Base-by-base conservation (phyloP, 2,113 vertebrate species). In the Notothenia rossii region DNA sequence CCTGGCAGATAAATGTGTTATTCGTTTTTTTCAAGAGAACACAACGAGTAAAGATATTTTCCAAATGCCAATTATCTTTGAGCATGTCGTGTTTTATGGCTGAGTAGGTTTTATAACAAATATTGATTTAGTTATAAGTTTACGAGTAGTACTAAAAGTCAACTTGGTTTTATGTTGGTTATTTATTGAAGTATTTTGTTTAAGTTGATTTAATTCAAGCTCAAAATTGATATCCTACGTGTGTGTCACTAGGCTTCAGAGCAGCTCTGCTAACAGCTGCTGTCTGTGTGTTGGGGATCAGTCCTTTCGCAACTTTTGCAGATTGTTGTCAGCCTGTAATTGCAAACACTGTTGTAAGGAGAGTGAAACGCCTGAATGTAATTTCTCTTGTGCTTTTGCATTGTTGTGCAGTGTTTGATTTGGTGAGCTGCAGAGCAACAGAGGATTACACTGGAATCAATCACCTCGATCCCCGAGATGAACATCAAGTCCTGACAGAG, bases 1-100 rank as follows among this genome's bases (percentile, higher is more conserved):
- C 7, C 51, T 87, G 87, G 82, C 75, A 85, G 77, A 63, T 80
- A 29, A 66, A 66, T 78, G 83, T 87, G 67, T 73, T 82, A 67
- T 85, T 72, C 63, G 77, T 79, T 63, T 22, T 22, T 49, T 76
- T 68, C 67, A 75, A 55, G 43, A 82, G 50, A 78, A 65, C 60
- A 76, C n/a, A 74, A 55, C 5, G 73, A 65, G 75, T 68, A 56
- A 61, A 81, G 20, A 81, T 73, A 54, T 59, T 20, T 46, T 76
- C 60, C 50, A 62, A 67, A 59, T 60, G 18, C 53, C 43, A 40
- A 25, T 73, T 77, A 60, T 73, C 13, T 64, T 62, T 54, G 46
- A 51, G 58, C 58, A 69, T 59, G 70, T 50, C 1, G 36, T 76
- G 67, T 79, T 63, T 53, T 77, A 13, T 80, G 67, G 22, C 33